Conservation (phyloP, 2,888 invertebrate species). For the Aphodius sticticus region DNA sequence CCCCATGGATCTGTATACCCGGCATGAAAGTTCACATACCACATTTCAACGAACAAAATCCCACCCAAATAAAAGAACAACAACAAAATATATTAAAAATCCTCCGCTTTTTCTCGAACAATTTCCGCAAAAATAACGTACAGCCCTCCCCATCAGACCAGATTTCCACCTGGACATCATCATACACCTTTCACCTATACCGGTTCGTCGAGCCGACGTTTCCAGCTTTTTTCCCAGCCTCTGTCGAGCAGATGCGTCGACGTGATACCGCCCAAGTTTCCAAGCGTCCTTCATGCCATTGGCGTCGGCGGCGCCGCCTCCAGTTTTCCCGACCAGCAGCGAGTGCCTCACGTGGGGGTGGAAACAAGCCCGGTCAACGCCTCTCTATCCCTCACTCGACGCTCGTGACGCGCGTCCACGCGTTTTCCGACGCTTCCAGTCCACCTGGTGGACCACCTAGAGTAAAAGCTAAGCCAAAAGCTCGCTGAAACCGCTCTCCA, state of each 20-base stretch:
- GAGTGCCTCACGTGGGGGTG: constrained; percentile 52
- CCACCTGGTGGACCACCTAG: constrained; percentile 13
- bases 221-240: neutral
- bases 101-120: neutral
- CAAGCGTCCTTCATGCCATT: constrained; percentile 54
- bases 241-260: constrained; percentile 52
- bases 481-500: constrained; percentile 10
- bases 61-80: too few relatives aligned
- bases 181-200: neutral
- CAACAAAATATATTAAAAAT: too few relatives aligned
- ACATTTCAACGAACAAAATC: too few relatives aligned
- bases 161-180: constrained; percentile 7
- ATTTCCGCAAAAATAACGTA: neutral
- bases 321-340: constrained; percentile 51
- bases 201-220: neutral
- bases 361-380: constrained; percentile 52
- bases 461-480: neutral
- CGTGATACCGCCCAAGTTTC: constrained; percentile 55
- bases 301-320: constrained; percentile 58
- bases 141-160: neutral
- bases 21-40: too few relatives aligned
- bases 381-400: constrained; percentile 48
- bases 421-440: constrained; percentile 56
- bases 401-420: constrained; percentile 44
- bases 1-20: too few relatives aligned